A percentile compares a stretch with the other conserved stretches of the same genome.
Conservation (phyloP, 2,888 invertebrate genomes). For the Julus scandinavius region DNA sequence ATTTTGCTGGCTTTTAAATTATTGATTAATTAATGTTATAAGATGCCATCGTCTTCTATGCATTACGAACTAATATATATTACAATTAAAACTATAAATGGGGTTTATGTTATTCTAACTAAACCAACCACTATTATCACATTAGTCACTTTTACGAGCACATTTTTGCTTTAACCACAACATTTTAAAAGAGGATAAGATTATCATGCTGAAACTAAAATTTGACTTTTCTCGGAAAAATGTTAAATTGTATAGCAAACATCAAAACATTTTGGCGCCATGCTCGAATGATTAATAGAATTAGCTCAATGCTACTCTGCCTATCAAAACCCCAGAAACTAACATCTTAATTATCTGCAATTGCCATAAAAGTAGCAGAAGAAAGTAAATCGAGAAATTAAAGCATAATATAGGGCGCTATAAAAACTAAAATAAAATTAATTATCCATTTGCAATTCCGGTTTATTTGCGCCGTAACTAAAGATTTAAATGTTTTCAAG, state of each 20-base stretch:
- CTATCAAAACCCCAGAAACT: neutral
- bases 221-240: no score
- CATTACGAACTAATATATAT: neutral
- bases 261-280: neutral
- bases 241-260: neutral
- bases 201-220: no score
- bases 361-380: neutral
- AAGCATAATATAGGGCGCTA: neutral
- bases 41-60: neutral
- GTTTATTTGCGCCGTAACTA: neutral
- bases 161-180: no score
- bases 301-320: neutral
- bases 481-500: neutral
- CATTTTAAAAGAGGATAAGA: no score
- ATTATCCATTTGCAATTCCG: constrained; percentile 10
- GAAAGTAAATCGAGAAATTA: neutral
- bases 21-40: neutral
- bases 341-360: constrained; percentile 4
- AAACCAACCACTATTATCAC: no score
- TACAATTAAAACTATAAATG: neutral
- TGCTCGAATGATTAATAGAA: neutral
- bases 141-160: neutral
- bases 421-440: neutral
- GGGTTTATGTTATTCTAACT: neutral
- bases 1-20: neutral